Evolutionary conservation across 2,888 invertebrate species (phyloP).

Genomic region (Andrena flavipes): DNA sequence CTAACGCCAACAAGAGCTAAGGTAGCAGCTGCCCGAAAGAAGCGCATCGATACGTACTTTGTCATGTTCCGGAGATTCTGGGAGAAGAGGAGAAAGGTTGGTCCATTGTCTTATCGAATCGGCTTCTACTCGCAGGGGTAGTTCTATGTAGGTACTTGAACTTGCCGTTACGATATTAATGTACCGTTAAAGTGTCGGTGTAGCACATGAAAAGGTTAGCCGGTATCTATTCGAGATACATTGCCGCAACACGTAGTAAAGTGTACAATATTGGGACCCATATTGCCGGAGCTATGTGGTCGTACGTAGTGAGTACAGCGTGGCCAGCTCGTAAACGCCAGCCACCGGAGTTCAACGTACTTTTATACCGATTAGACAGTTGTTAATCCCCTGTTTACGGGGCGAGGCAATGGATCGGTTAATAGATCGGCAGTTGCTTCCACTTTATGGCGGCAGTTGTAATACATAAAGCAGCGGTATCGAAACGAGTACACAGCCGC

Average conservation of each 20-base stretch:
- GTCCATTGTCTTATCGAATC: too few relatives aligned
- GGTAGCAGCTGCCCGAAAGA: neutral
- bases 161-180: neutral
- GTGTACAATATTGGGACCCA: neutral
- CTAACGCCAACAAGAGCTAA: neutral
- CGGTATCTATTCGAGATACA: neutral
- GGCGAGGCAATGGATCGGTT: constrained; percentile 38
- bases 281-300: neutral
- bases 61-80: too few relatives aligned
- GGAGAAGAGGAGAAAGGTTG: too few relatives aligned
- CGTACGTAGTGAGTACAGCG: neutral
- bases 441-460: constrained; percentile 42
- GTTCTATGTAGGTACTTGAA: neutral
- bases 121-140: too few relatives aligned
- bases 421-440: constrained; percentile 37
- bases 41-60: too few relatives aligned
- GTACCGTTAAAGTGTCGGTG: neutral
- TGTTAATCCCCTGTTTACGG: constrained; percentile 26
- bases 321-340: neutral
- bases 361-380: constrained; percentile 23
- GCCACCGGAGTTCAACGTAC: constrained; percentile 21
- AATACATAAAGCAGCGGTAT: constrained; percentile 28
- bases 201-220: neutral
- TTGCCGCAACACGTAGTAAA: constrained; percentile 5
- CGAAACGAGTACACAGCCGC: constrained; percentile 42